Evolutionary conservation across 2,113 vertebrate species (phyloP), one percentile per base, ranked within the genome.

Genomic region (Eolophus roseicapilla): DNA sequence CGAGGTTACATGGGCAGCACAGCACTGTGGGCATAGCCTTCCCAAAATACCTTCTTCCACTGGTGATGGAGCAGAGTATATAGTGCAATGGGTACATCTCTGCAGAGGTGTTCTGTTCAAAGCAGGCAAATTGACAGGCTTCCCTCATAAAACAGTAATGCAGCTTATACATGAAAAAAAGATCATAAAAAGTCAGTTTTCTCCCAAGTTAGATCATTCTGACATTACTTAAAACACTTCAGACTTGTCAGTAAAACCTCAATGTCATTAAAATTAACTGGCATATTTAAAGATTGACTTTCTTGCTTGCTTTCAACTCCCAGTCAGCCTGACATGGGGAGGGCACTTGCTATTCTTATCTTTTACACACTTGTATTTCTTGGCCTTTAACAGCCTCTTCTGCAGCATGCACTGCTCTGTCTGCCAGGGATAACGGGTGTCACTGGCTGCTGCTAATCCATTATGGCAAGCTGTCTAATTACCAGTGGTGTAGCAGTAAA

Each of bases 251-350:
- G 91, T 85, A 84, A 96, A 91, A 95, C 82, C 88, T 96, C 92
- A 95, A 20, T 87, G 92, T 90, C 96, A 91, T 87, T 95, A 93
- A 94, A 96, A 94, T 94, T 96, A 96, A 96, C 96, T 96, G 96
- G 86, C 96, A 93, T 96, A 96, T 97, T 96, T 96, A 86, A 96
- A 95, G 83, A 97, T 92, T 95, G 93, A 79, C 88, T 97, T 93
- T 1, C 92, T 89, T 96, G 96, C 93, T 96, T 87, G 65, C 95
- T 96, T 97, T 96, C 92, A 93, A 91, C 81, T 97, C 77, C 83
- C 88, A 94, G 91, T 82, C 96, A 96, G 70, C 49, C 35, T 96
- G 92, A 96, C 91, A 91, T 9, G 43, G 83, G 93, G 91, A 97
- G 93, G 77, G 88, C 86, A 95, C 86, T 94, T 93, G 80, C 89